A percentile compares a stretch with the other conserved stretches of the same genome.
Evolutionary conservation across 2,888 invertebrate genomes (phyloP).

Genomic region (Nematopogon swammerdamellus): DNA sequence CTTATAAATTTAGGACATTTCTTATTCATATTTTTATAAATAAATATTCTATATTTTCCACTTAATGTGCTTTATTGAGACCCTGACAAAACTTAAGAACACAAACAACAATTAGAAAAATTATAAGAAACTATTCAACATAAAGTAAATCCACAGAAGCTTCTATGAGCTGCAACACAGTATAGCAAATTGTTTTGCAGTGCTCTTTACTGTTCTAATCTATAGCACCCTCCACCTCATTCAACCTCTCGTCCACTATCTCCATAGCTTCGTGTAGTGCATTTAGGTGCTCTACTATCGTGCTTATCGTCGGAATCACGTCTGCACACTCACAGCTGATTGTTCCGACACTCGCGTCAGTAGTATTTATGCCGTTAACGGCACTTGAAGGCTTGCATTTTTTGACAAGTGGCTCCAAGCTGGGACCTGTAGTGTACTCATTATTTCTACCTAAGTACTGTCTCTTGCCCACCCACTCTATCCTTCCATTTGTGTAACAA

Average conservation of each 20-base stretch:
- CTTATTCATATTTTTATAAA: too few relatives aligned
- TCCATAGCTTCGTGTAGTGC: slow-evolving; percentile 54
- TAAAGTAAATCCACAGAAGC: too few relatives aligned
- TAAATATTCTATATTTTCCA: too few relatives aligned
- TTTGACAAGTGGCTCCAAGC: slow-evolving; percentile 18
- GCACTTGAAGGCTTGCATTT: slow-evolving; percentile 24
- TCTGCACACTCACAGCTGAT: slow-evolving; percentile 39
- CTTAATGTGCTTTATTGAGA: too few relatives aligned
- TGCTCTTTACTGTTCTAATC: too few relatives aligned
- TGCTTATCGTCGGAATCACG: slow-evolving; percentile 46
- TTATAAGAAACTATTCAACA: too few relatives aligned
- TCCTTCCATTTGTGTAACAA: slow-evolving; percentile 45
- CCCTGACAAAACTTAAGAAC: too few relatives aligned
- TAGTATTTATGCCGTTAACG: slow-evolving; percentile 13
- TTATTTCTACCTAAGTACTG: slow-evolving; percentile 42
- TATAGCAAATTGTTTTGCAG: too few relatives aligned
- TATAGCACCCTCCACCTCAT: slow-evolving; percentile 43
- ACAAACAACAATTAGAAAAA: too few relatives aligned
- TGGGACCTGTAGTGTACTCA: slow-evolving; percentile 15
- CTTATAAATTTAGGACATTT: too few relatives aligned
- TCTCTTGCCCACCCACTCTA: slow-evolving; percentile 47
- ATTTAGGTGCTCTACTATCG: slow-evolving; percentile 54
- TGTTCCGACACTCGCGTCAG: slow-evolving; percentile 15
- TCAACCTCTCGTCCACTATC: slow-evolving; percentile 51
- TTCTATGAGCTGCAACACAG: too few relatives aligned